A percentile compares a stretch with the other conserved stretches of the same genome.
Evolutionary conservation across 1,140 invertebrate species (phyloP).

Genomic region (Tigriopus japonicus): DNA sequence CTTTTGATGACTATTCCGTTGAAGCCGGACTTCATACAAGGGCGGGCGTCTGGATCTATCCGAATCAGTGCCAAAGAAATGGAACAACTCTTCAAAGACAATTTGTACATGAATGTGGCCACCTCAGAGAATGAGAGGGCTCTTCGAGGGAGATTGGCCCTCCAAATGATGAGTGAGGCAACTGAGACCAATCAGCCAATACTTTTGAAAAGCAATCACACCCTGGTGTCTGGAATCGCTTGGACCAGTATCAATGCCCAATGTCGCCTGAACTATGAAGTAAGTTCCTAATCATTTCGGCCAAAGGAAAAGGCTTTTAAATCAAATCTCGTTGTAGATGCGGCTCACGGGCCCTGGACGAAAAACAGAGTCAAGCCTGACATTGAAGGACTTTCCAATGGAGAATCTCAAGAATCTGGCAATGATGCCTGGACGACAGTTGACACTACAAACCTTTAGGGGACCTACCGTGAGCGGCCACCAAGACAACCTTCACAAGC

Average conservation of each 20-base stretch:
- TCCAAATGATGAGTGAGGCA: slow-evolving; percentile 49
- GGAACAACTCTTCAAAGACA: slow-evolving; percentile 56
- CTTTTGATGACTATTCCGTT: slow-evolving; percentile 17
- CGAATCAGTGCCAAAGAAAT: slow-evolving; percentile 43
- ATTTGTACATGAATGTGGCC: slow-evolving; percentile 49
- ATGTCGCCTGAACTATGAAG: slow-evolving; percentile 63
- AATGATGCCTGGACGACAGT: not conserved
- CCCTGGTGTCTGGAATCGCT: slow-evolving; percentile 42
- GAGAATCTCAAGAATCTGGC: not conserved
- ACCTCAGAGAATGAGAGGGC: slow-evolving; percentile 33
- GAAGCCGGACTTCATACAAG: slow-evolving; percentile 26
- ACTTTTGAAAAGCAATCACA: slow-evolving; percentile 32
- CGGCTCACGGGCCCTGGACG: slow-evolving; percentile 16
- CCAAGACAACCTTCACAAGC: slow-evolving; percentile 31
- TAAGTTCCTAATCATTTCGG: slow-evolving; percentile 21
- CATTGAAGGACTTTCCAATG: not conserved
- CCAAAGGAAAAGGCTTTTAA: too few relatives aligned
- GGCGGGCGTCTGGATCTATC: slow-evolving; percentile 44
- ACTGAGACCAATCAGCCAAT: slow-evolving; percentile 43
- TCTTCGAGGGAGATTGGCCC: slow-evolving; percentile 41
- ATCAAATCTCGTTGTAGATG: too few relatives aligned
- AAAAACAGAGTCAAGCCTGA: not conserved
- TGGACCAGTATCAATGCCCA: slow-evolving; percentile 61
- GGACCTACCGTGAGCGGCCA: slow-evolving; percentile 37
- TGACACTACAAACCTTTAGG: slow-evolving; percentile 35